Base-by-base conservation (phyloP, 2,888 invertebrate genomes). In the Synergus umbraculus region DNA sequence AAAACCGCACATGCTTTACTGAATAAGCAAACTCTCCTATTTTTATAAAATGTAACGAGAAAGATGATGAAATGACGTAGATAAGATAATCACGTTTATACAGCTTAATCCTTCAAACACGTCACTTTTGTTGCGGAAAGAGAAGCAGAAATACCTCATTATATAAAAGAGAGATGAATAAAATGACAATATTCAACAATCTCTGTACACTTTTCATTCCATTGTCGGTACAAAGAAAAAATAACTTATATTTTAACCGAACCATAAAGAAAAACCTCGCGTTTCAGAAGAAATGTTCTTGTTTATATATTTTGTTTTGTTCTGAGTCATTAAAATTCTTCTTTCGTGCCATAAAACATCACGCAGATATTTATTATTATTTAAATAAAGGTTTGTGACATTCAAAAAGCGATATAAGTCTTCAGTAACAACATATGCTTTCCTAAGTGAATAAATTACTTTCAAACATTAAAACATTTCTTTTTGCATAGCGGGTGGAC, bases 131-230 rank as follows among this genome's bases (percentile, higher is more conserved):
- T 73, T 41, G 5, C 12, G 37, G n/a, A 49, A 73, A 4, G 49
- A 37, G 54, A 54, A 41, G 41, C 10, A n/a, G 54, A 54, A 73
- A 73, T 37, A 73, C 37, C 54, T 73, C 73, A 73, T 73, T 73
- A 73, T 37, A 12, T 37, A n/a, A 12, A n/a, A 43, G 8, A 66
- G 29, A 41, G 7, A n/a, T 29, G 12, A 37, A 54, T 49, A 73
- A 73, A 73, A 10, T 49, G 49, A 73, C 54, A 73, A 73, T 54
- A 73, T 73, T 10, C 73, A 54, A 54, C 73, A 73, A 4, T 73
- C 49, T 58, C 54, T 54, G 10, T 54, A 37, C n/a, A 37, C 18
- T 41, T 73, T 54, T 18, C 12, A 73, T 73, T 73, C 54, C 37
- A 54, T 54, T 43, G 37, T 49, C 29, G 15, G 69, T 22, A 37